These are phyloP conservation scores for Lindbergichthys nudifrons DNA, from an alignment of 2,797 vertebrate genomes.

Conservation along the genomic window DNA sequence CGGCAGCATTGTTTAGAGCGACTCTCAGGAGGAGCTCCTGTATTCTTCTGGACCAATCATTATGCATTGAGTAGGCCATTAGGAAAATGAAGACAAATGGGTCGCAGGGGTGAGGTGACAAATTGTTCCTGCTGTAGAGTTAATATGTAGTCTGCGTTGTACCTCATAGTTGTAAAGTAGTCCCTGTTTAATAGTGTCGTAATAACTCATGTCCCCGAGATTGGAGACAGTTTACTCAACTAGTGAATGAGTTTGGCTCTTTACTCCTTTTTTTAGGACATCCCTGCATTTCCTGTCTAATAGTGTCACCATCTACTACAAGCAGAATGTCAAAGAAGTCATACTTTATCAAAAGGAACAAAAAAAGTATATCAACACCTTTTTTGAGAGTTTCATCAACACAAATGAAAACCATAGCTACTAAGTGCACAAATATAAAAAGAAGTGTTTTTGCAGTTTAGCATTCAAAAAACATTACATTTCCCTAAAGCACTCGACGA, in stretches of 20 bases:
- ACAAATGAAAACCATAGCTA: background rate
- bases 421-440: background rate
- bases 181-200: slow-evolving; percentile 23
- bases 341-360: background rate
- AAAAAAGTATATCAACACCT: background rate
- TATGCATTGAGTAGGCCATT: slow-evolving; percentile 89
- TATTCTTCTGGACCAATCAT: slow-evolving; percentile 87
- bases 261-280: background rate
- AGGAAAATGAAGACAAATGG: slow-evolving; percentile 88
- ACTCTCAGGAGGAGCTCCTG: slow-evolving; percentile 77
- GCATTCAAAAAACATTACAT: background rate
- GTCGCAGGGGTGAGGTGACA: slow-evolving; percentile 72
- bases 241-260: background rate
- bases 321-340: background rate
- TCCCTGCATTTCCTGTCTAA: background rate
- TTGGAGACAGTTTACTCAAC: background rate
- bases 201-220: background rate
- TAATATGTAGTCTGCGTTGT: slow-evolving; percentile 67
- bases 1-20: slow-evolving; percentile 79
- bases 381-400: background rate
- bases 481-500: background rate
- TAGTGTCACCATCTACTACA: background rate
- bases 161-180: slow-evolving; percentile 57
- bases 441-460: background rate
- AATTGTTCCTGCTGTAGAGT: slow-evolving; percentile 75